A percentile compares a stretch with the other conserved stretches of the same genome.
phyloP scores from a whole-genome alignment of 1,140 invertebrate species.

The Spodoptera litura region DNA sequence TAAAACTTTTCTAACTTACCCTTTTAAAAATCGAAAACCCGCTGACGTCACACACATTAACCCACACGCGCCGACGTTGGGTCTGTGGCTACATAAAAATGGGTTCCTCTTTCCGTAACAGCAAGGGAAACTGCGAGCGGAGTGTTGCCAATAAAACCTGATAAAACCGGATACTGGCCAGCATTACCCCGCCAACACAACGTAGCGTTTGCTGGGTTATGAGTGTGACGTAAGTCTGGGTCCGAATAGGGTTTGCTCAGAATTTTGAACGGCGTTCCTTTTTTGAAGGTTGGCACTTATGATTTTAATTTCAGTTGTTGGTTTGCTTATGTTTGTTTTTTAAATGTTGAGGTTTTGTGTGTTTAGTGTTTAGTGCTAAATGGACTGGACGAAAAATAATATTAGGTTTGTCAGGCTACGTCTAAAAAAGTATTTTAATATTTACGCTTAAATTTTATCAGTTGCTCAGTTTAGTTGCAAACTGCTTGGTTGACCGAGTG shows the following conservation, averaged over 20 bases:
- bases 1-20: not conserved
- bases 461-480: no score
- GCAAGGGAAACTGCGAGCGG: constrained; percentile 37
- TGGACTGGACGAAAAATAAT: no score
- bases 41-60: constrained; percentile 28
- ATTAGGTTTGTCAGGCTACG: no score
- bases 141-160: constrained; percentile 50
- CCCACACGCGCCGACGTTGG: constrained; percentile 17
- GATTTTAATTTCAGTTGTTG: constrained; percentile 20
- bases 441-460: no score
- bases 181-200: constrained; percentile 24
- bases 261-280: constrained; percentile 4
- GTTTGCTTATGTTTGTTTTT: not conserved
- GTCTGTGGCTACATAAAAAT: constrained; percentile 43
- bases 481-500: no score
- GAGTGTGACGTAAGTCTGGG: constrained; percentile 31
- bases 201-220: constrained; percentile 28
- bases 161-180: constrained; percentile 51
- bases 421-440: no score
- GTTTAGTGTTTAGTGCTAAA: no score
- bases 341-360: no score
- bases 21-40: constrained; percentile 6
- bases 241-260: not conserved
- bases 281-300: not conserved
- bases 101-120: constrained; percentile 41